Conservation (phyloP, 1,140 invertebrate genomes). For the Cydia pomonella region DNA sequence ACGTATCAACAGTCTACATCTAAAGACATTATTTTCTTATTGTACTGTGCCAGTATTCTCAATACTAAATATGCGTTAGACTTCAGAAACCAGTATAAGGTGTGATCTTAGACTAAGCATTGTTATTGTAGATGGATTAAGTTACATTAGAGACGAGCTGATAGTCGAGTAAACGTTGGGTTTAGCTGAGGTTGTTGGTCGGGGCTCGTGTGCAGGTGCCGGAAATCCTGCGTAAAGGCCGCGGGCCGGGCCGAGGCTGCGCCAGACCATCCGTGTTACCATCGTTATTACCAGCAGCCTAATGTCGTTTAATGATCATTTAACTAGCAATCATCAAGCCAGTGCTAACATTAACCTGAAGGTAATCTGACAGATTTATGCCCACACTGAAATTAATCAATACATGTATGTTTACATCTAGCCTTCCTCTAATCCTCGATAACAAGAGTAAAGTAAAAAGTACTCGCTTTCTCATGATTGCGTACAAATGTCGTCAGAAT, state of each 20-base stretch:
- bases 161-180: not conserved
- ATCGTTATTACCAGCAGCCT: constrained; percentile 7
- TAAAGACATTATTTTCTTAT: constrained; percentile 27
- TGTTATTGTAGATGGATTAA: not conserved
- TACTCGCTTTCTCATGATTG: not conserved
- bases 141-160: not conserved
- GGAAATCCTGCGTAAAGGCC: constrained; percentile 75
- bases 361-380: constrained; percentile 30
- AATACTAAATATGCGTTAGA: not conserved
- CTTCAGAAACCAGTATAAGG: not conserved
- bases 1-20: constrained; percentile 24
- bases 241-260: constrained; percentile 52
- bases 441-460: not conserved
- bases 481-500: constrained; percentile 8
- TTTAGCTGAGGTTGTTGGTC: constrained; percentile 34
- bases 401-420: not conserved
- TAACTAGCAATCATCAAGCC: not conserved
- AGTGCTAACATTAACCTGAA: constrained; percentile 22
- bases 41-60: not conserved
- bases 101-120: not conserved
- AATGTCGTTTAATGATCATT: constrained; percentile 32
- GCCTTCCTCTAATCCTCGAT: not conserved
- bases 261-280: constrained; percentile 30
- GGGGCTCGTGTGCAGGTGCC: constrained; percentile 53
- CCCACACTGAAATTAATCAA: constrained; percentile 11